These are phyloP conservation scores for Tachina fera DNA, from an alignment of 2,888 invertebrate genomes.

Conservation along the genomic window DNA sequence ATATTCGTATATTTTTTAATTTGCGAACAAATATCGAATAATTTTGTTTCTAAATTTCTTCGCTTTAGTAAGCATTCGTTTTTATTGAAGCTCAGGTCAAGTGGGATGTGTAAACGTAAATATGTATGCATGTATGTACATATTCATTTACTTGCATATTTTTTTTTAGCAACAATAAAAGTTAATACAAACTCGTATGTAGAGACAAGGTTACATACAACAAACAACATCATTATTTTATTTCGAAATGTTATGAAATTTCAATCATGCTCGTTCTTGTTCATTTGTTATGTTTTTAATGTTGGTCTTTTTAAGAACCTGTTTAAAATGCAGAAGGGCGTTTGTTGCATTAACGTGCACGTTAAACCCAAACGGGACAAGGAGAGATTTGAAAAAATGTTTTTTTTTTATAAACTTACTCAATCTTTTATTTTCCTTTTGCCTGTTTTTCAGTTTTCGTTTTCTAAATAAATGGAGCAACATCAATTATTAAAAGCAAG, in stretches of 20 bases:
- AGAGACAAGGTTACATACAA: slow-evolving; percentile 26
- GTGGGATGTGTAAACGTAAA: no score
- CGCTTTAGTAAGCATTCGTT: no score
- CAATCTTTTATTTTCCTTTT: slow-evolving; percentile 53
- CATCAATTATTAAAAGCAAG: slow-evolving; percentile 38
- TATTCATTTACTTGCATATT: not conserved
- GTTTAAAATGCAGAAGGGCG: slow-evolving; percentile 49
- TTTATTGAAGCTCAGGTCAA: no score
- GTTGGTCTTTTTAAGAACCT: slow-evolving; percentile 41
- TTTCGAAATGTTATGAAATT: slow-evolving; percentile 67
- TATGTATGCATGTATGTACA: not conserved
- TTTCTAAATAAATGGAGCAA: slow-evolving; percentile 18
- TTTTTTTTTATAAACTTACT: slow-evolving; percentile 37
- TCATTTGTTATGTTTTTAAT: slow-evolving; percentile 38
- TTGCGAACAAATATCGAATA: no score
- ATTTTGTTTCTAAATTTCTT: no score
- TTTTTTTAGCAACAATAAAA: slow-evolving; percentile 5
- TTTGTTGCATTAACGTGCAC: slow-evolving; percentile 24
- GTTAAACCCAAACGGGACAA: slow-evolving; percentile 15
- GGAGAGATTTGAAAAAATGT: not conserved
- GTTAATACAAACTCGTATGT: slow-evolving; percentile 26
- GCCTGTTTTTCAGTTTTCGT: not conserved
- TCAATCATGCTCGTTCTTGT: slow-evolving; percentile 67
- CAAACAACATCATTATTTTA: slow-evolving; percentile 10
- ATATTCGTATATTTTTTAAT: no score